Conservation (phyloP, 2,888 invertebrate genomes). For the Orthosia gothica region DNA sequence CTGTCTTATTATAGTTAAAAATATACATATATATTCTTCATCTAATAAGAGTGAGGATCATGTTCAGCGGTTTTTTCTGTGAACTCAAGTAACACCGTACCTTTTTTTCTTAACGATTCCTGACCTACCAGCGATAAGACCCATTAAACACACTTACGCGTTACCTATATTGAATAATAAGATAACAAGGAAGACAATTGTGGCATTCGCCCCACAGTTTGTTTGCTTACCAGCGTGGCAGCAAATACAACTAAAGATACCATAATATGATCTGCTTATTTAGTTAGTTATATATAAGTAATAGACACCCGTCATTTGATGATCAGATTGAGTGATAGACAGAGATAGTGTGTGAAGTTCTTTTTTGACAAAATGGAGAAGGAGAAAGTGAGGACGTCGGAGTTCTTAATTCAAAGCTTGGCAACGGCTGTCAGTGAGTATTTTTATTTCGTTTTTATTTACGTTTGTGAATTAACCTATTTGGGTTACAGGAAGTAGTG, state of each 20-base stretch:
- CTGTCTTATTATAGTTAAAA: too few relatives aligned
- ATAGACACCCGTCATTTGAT: constrained; percentile 40
- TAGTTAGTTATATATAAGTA: constrained; percentile 50
- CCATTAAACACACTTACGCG: constrained; percentile 17
- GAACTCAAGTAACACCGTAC: background rate
- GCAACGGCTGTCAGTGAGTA: constrained; percentile 80
- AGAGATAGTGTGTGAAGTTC: constrained; percentile 14
- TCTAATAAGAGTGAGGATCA: too few relatives aligned
- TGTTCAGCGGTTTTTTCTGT: background rate
- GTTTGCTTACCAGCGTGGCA: constrained; percentile 60
- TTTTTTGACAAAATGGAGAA: constrained; percentile 65
- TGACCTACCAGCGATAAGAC: constrained; percentile 20
- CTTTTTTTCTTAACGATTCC: constrained; percentile 10
- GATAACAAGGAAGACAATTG: constrained; percentile 59
- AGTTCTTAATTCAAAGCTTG: constrained; percentile 76
- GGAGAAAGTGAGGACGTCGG: constrained; percentile 73
- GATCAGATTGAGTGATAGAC: background rate
- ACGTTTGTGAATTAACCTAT: background rate
- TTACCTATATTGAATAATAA: constrained; percentile 44
- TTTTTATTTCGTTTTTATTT: constrained; percentile 23
- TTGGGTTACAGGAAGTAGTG: background rate
- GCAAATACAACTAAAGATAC: constrained; percentile 57
- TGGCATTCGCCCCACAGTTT: constrained; percentile 46
- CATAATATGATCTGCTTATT: constrained; percentile 48
- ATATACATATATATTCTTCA: too few relatives aligned